A percentile compares a stretch with the other conserved stretches of the same genome.
Conservation (phyloP, 2,113 vertebrate genomes). For the Hydrochoerus hydrochaeris region DNA sequence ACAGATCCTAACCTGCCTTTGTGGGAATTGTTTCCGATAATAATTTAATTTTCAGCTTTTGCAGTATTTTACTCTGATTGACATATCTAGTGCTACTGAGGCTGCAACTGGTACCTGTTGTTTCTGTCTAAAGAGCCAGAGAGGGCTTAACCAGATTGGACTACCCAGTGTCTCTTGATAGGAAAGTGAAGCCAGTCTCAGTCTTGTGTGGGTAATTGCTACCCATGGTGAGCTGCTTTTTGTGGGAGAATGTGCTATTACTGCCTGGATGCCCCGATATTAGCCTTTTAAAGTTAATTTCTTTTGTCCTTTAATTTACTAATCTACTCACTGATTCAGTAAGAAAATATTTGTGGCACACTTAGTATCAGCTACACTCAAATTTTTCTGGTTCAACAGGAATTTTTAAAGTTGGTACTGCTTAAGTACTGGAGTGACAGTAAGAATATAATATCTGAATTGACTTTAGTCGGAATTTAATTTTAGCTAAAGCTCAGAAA, state of each 20-base stretch:
- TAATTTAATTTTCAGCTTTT: slow-evolving; percentile 47
- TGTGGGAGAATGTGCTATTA: neutral
- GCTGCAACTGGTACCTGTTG: neutral
- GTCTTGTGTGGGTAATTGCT: neutral
- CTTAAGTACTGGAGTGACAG: neutral
- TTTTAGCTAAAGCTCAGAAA: neutral
- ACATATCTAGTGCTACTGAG: neutral
- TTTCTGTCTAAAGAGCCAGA: neutral
- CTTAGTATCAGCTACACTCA: slow-evolving; percentile 14
- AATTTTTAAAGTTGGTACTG: neutral
- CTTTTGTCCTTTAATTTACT: slow-evolving; percentile 5
- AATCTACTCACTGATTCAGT: slow-evolving; percentile 23
- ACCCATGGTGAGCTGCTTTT: neutral
- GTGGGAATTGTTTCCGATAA: neutral
- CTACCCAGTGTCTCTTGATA: slow-evolving; percentile 13
- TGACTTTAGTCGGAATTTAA: slow-evolving; percentile 29
- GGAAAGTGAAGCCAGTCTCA: neutral
- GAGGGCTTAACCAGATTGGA: neutral
- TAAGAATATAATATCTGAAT: slow-evolving; percentile 29
- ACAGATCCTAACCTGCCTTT: neutral
- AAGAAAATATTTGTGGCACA: neutral
- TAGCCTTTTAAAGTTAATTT: slow-evolving; percentile 7
- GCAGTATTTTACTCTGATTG: neutral
- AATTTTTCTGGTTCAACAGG: slow-evolving; percentile 33
- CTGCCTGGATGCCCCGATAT: neutral